Evolutionary conservation across 2,888 invertebrate species (phyloP), one percentile per base, ranked within the genome.

Genomic region (Phanerotoma sp.): DNA sequence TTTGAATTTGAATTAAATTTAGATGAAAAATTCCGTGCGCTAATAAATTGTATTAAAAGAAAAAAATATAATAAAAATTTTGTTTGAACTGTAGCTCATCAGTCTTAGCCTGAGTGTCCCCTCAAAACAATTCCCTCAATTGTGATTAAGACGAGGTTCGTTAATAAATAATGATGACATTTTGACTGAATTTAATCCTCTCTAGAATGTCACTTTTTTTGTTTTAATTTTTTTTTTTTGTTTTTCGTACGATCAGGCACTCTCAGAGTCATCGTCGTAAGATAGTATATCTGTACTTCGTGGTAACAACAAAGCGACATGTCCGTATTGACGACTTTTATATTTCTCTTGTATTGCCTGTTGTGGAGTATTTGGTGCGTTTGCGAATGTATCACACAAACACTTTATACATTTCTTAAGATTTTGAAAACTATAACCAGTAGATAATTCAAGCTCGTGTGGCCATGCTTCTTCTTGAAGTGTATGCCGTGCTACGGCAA

Each of bases 321-420:
- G 74, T 46, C 70, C 70, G 53, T 75, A 77, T 85, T 89, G 89
- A 74, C 82, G 84, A 64, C 79, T 81, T 77, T 87, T 91, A 80
- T 93, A 96, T 79, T 96, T 96, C 72, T 95, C 94, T 62, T 86
- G 85, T 62, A 95, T 89, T 44, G 95, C 93, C 74, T 90, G 90
- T 73, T 94, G 93, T 33, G 85, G 83, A 64, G 86, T 81, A 35
- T 78, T 79, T 6, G 82, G 75, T 3, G 91, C 88, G 69, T 84
- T 84, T 45, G 80, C 74, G 73, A 91, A 92, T 11, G 90, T 84
- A 66, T 84, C 82, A 54, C 85, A 84, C 55, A 95, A 80, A 68
- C 86, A 82, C 22, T 82, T 78, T 51, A 93, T 79, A 61, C 91
- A 87, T 15, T 83, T 79, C 61, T 82, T 82, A 54, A 96, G 80